Base-by-base conservation (phyloP, 2,888 invertebrate genomes). In the Escarpia spicata region DNA sequence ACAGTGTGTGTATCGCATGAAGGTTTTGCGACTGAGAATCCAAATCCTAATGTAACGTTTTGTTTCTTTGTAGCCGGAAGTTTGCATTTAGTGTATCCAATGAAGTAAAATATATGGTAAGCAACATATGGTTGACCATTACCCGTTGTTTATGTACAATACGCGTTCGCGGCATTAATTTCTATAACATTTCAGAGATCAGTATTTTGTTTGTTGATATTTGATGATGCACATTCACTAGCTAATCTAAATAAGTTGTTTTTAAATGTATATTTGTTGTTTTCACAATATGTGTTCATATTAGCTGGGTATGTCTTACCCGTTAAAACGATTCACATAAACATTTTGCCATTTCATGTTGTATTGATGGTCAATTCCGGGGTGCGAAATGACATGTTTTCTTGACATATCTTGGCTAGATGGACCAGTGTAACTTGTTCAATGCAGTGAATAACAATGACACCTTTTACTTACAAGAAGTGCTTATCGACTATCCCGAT, bases 391-490 rank as follows among this genome's bases (percentile, higher is more conserved):
- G 75, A 26, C 26, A 75, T 75, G 75, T 26, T 75, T 75, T 75
- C 75, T 75, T 75, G 26, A 75, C 75, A n/a, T 75, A 19, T 4
- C 75, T 75, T 26, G 75, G 19, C 75, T 75, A 75, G 19, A 75
- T 75, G 75, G 75, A 75, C 75, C 75, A 26, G 75, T 75, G 75
- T 75, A 75, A 75, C 26, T 75, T 92, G 89, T 92, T 90, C 92
- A 92, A 90, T 58, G 92, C 92, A 45, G 92, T 92, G 58, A 91
- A 92, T 92, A 92, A 92, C 90, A 92, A 92, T 52, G 92, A 92
- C 92, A 90, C 92, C 26, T 92, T 92, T 90, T 90, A 90, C 45
- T 58, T 92, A n/a, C 92, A 92, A 60, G 92, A 92, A 92, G 92
- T 92, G 26, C 45, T 92, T 1, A 43, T 92, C 90, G 92, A 92